A percentile compares a stretch with the other conserved stretches of the same genome.
Evolutionary conservation across 2,797 vertebrate genomes (phyloP).

Genomic region (Arnoldichthys spilopterus): DNA sequence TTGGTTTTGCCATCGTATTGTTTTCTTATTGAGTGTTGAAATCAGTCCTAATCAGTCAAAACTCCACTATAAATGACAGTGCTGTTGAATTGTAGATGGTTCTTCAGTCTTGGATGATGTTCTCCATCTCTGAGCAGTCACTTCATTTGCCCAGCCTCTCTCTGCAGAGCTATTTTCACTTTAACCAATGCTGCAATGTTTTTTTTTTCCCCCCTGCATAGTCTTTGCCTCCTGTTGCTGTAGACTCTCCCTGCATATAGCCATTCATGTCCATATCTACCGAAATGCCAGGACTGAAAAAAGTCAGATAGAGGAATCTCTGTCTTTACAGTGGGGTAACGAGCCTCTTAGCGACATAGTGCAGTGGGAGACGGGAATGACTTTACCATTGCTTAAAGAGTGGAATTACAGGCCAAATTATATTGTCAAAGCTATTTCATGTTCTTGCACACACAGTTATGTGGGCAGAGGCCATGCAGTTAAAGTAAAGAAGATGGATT

Average conservation of each 20-base stretch:
- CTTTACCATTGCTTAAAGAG: constrained; percentile 43
- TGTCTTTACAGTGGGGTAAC: constrained; percentile 39
- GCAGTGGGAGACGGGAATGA: constrained; percentile 16
- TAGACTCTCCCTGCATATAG: background rate
- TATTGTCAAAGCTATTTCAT: constrained; percentile 42
- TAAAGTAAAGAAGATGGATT: constrained; percentile 13
- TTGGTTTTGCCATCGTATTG: background rate
- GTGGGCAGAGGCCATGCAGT: constrained; percentile 4
- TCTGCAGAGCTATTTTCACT: background rate
- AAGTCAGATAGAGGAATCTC: constrained; percentile 22
- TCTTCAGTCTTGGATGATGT: background rate
- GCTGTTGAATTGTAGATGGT: background rate
- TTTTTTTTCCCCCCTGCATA: no score
- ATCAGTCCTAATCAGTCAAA: background rate
- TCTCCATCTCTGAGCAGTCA: background rate
- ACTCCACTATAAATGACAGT: background rate
- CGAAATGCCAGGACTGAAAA: background rate
- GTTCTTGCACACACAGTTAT: constrained; percentile 40
- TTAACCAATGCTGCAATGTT: no score
- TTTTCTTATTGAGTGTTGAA: background rate
- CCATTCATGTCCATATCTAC: background rate
- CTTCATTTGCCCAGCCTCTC: background rate
- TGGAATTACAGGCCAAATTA: constrained; percentile 44
- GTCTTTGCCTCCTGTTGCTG: background rate
- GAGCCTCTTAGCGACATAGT: constrained; percentile 43